phyloP scores from a whole-genome alignment of 2,797 vertebrate species.

The Hemibagrus guttatus region DNA sequence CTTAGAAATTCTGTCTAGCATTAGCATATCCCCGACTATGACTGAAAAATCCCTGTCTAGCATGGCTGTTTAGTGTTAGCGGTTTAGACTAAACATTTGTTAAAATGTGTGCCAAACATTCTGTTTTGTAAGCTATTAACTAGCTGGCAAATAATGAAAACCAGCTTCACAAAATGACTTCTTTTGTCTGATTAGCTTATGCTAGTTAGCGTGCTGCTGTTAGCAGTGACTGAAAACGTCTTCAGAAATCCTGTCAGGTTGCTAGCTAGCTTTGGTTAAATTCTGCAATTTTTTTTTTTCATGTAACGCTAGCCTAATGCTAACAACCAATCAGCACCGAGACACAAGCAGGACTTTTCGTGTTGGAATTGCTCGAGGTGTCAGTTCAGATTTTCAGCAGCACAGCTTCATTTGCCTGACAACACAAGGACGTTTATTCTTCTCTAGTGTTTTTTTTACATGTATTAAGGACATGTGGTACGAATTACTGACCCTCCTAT shows the following conservation, averaged over 20 bases:
- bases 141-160: too few species aligned
- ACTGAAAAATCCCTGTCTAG: neutral
- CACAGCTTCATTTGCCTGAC: neutral
- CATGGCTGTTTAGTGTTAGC: neutral
- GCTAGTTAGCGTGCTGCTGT: neutral
- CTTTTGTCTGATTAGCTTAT: neutral
- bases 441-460: neutral
- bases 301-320: neutral
- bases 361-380: neutral
- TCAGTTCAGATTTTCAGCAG: conserved; percentile 8
- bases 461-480: conserved; percentile 6
- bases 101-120: neutral
- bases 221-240: neutral
- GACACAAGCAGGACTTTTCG: neutral
- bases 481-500: conserved; percentile 12
- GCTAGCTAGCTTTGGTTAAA: neutral
- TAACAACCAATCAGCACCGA: neutral
- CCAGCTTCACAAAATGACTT: neutral
- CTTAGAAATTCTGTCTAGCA: neutral
- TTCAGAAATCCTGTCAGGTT: neutral
- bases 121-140: neutral
- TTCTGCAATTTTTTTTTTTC: neutral
- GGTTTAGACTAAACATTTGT: neutral
- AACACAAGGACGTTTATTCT: neutral
- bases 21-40: neutral